These are phyloP conservation scores for Drosophila ercepeae DNA, from an alignment of 1,140 invertebrate genomes.

Conservation along the genomic window DNA sequence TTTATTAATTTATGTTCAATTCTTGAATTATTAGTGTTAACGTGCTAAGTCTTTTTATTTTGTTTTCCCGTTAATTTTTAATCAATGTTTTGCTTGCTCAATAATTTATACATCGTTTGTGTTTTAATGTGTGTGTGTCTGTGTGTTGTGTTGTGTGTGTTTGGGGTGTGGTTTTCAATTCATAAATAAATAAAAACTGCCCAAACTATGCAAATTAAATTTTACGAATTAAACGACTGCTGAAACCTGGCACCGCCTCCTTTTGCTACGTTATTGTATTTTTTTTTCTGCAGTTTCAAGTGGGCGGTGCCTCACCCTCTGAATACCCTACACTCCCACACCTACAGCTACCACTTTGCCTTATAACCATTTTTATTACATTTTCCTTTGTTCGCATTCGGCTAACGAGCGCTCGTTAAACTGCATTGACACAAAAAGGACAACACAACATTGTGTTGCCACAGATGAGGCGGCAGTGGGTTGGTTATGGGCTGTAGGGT, in stretches of 20 bases:
- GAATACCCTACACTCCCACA: neutral
- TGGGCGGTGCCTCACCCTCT: neutral
- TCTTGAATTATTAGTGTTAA: conserved; percentile 72
- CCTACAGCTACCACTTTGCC: neutral
- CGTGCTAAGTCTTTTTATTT: conserved; percentile 78
- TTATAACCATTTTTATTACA: conserved; percentile 62
- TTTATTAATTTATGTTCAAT: conserved; percentile 47
- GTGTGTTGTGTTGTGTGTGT: conserved; percentile 12
- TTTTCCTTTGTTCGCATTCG: conserved; percentile 61
- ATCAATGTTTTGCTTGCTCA: conserved; percentile 40
- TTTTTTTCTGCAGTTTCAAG: conserved; percentile 16
- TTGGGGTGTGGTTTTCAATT: conserved; percentile 12
- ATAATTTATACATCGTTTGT: conserved; percentile 64
- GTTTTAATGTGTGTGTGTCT: conserved; percentile 4
- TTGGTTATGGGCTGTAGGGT: neutral
- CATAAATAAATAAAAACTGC: conserved; percentile 39
- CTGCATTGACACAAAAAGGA: conserved; percentile 77
- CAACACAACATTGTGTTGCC: conserved; percentile 66
- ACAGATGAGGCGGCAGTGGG: neutral
- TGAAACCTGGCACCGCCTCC: conserved; percentile 2
- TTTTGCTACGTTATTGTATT: neutral
- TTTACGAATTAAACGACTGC: conserved; percentile 43
- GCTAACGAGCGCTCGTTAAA: conserved; percentile 80
- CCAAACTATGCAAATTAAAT: conserved; percentile 53
- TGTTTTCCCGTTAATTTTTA: conserved; percentile 19